Percentiles rank a stretch among this genome's conserved stretches.
phyloP scores from a whole-genome alignment of 2,113 vertebrate species.

The Gambusia affinis region DNA sequence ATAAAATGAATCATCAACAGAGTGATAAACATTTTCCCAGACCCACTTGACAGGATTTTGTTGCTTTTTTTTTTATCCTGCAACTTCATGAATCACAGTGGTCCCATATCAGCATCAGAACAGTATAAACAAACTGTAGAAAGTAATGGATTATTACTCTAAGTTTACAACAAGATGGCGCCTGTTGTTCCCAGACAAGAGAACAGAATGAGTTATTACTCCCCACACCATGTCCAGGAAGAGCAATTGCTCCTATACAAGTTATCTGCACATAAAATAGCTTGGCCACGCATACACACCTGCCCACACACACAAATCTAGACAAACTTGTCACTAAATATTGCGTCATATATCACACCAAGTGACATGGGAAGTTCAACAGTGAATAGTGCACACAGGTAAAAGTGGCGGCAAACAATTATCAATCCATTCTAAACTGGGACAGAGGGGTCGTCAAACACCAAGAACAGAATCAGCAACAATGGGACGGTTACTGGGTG shows the following conservation, averaged over 20 bases:
- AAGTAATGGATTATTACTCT: slow-evolving; percentile 39
- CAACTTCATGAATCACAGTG: slow-evolving; percentile 49
- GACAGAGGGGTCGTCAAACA: neutral
- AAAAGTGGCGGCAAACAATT: neutral
- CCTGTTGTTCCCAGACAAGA: slow-evolving; percentile 29
- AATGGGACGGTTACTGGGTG: neutral
- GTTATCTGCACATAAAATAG: slow-evolving; percentile 13
- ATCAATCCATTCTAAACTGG: neutral
- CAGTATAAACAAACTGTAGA: slow-evolving; percentile 38
- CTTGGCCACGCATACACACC: neutral
- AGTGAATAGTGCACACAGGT: neutral
- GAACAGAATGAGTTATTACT: slow-evolving; percentile 41
- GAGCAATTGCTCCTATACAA: slow-evolving; percentile 21
- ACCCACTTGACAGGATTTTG: slow-evolving; percentile 42
- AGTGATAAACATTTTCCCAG: slow-evolving; percentile 49
- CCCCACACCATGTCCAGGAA: neutral
- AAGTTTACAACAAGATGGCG: slow-evolving; percentile 28
- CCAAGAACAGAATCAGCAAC: neutral
- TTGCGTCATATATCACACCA: slow-evolving; percentile 2
- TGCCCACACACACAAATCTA: neutral
- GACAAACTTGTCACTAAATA: slow-evolving; percentile 14
- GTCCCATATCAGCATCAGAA: slow-evolving; percentile 34
- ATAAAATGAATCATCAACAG: slow-evolving; percentile 41
- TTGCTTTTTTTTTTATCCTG: slow-evolving; percentile 30
- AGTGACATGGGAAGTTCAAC: slow-evolving; percentile 19